Base-by-base conservation (phyloP, 2,113 vertebrate species). In the Dicentrarchus labrax region DNA sequence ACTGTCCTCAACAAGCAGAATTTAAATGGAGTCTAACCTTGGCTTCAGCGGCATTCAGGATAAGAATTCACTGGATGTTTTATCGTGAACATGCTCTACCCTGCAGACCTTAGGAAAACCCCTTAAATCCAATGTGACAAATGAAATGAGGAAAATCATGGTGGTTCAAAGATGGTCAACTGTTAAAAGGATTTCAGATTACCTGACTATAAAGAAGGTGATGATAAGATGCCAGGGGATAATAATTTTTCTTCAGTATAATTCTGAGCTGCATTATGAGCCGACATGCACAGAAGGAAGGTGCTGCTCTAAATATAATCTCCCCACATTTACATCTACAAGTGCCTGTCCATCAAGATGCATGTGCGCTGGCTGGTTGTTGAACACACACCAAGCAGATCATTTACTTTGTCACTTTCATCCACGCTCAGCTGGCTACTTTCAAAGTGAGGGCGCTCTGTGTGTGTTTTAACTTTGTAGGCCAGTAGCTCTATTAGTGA, bases 401-500 rank as follows among this genome's bases (percentile, higher is more conserved):
- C 62, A 76, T 88, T 86, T 69, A 53, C 45, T 51, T 16, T 76
- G 81, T 87, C 72, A 65, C 72, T 86, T 67, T 56, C 12, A 48
- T 72, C 81, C 76, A 74, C 43, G 41, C 85, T 88, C 69, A 67
- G 87, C 64, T 76, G 69, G 61, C 66, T 72, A 48, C 84, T 73
- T 83, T 77, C 11, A 82, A 86, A 88, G 78, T 50, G 67, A 90
- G 76, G 68, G 54, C 78, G 48, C 54, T 80, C 64, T 59, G 78
- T 84, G 85, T 83, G 86, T 77, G 71, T 83, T 83, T 89, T 73
- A 78, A 85, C 85, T 87, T 78, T 84, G 80, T 78, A 88, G 85
- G 62, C 82, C 86, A 87, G 75, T 66, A 83, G 88, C 91, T 93
- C 89, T 89, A 92, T 92, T 91, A 89, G 87, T 11, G 65, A 61